Percentiles rank a stretch among this genome's conserved stretches.
Evolutionary conservation across 2,797 vertebrate species (phyloP).

Genomic region (Limosa lapponica): DNA sequence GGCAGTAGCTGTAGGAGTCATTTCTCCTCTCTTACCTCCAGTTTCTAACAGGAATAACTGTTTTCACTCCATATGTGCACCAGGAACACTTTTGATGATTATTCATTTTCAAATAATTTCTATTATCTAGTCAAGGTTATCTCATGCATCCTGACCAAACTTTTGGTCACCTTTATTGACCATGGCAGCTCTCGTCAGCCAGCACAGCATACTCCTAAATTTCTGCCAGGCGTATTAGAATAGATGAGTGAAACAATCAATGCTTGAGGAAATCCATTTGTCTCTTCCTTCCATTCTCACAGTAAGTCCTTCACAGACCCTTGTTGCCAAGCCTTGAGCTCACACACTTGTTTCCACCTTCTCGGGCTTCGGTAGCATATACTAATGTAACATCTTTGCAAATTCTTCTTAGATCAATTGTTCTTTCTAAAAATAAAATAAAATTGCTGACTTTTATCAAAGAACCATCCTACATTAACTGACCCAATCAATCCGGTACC

Average conservation of each 20-base stretch:
- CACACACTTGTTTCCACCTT: background rate
- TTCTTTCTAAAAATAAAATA: constrained; percentile 49
- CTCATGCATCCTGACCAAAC: background rate
- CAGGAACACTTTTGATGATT: background rate
- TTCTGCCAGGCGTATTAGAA: background rate
- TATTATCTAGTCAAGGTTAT: background rate
- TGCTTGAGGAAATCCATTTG: background rate
- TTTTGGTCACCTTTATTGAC: background rate
- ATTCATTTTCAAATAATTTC: background rate
- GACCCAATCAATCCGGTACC: background rate
- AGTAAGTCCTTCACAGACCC: background rate
- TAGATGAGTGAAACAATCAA: background rate
- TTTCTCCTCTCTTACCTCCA: background rate
- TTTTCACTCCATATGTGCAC: background rate
- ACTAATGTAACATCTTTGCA: background rate
- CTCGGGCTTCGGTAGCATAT: background rate
- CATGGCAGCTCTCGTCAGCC: background rate
- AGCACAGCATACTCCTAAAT: background rate
- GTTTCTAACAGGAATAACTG: background rate
- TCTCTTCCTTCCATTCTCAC: background rate
- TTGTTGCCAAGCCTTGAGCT: background rate
- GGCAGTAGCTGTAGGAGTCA: background rate
- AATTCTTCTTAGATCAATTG: constrained; percentile 31
- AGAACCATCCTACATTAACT: background rate
- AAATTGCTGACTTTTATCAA: background rate